Base-by-base conservation (phyloP, 2,888 invertebrate genomes). In the Pelosia muscerda region DNA sequence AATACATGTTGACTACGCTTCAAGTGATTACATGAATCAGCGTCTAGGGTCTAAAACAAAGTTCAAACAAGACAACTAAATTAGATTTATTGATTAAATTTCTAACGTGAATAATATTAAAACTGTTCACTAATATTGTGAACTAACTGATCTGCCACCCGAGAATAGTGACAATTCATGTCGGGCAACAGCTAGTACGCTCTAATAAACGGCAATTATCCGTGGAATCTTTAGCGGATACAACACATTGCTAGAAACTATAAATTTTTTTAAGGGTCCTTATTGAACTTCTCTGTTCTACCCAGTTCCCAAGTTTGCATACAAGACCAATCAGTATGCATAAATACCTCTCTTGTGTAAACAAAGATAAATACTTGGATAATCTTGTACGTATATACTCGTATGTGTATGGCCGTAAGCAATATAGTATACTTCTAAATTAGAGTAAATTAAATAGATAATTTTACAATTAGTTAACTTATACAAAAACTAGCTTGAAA, bases 241-340 rank as follows among this genome's bases (percentile, higher is more conserved):
- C 19, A 19, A 42, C 42, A 42, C 42, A 42, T 42, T 42, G 42
- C 55, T 54, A 66, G 28, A 56, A 26, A 72, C 42, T 57, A 63
- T 65, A 73, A 84, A 82, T 78, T 75, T 81, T 77, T 82, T 78
- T 74, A 77, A 76, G 75, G 69, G 69, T 66, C 76, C 71, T 71
- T 66, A 78, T 78, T 81, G 66, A 76, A 70, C 58, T 63, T 70
- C 62, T 69, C 62, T 53, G 76, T 75, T 77, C 65, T 75, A 76
- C 69, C 31, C 42, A 62, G 56, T 63, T 70, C 66, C 60, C 54
- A 70, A 77, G 69, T 71, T 75, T 74, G 69, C 73, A 69, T 71
- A 71, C 62, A 70, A 69, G 65, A 74, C 56, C 73, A 58, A 65
- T 71, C 72, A 75, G 68, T 81, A 81, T 79, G 70, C 77, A 72